phyloP scores from a whole-genome alignment of 2,113 vertebrate genomes.

The Regulus satrapa region DNA sequence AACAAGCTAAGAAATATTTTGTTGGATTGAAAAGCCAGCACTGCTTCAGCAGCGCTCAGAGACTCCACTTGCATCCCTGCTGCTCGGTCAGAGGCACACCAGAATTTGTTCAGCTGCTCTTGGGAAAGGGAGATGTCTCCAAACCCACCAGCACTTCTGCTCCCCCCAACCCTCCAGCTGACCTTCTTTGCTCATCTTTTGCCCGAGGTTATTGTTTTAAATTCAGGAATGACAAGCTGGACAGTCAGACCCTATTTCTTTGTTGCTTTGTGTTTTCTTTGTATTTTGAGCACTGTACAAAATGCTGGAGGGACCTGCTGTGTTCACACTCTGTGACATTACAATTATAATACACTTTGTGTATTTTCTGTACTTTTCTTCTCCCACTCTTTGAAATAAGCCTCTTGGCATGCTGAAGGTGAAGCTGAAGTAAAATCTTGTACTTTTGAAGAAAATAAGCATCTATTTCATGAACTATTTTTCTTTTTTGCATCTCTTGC shows the following conservation, averaged over 20 bases:
- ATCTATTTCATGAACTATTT: neutral
- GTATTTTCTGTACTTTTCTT: neutral
- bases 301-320: neutral
- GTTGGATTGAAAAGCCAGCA: neutral
- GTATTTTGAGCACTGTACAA: neutral
- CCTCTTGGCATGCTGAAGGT: neutral
- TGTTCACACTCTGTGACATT: too few species aligned
- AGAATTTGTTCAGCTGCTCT: slow-evolving; percentile 13
- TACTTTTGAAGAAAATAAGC: neutral
- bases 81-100: fast-evolving
- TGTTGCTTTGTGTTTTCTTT: slow-evolving; percentile 9
- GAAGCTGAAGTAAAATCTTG: neutral
- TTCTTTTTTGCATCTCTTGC: neutral
- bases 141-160: neutral
- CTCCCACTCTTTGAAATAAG: neutral
- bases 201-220: slow-evolving; percentile 12
- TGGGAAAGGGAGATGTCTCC: neutral
- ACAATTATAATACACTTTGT: too few species aligned
- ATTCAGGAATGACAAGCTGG: slow-evolving; percentile 27
- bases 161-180: neutral
- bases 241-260: neutral
- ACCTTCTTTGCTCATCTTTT: neutral
- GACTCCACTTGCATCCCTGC: neutral
- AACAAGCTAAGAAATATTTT: neutral
- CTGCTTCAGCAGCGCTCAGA: fast-evolving